phyloP scores from a whole-genome alignment of 2,113 vertebrate species.

The Pardalotus punctatus region DNA sequence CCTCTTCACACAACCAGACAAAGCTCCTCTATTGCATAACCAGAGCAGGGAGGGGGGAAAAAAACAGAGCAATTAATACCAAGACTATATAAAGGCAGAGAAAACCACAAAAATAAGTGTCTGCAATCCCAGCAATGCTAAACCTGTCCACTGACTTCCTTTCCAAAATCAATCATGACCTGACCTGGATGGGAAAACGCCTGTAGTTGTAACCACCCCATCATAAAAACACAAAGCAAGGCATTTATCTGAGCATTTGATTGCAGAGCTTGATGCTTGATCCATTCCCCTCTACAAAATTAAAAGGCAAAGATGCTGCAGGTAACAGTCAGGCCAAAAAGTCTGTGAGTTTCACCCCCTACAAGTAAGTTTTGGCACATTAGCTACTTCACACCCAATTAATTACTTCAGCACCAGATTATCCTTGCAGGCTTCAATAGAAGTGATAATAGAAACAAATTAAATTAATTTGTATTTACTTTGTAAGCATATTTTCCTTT shows the following conservation, averaged over 20 bases:
- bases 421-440: slow-evolving; percentile 66
- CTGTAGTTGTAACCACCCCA: not conserved
- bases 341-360: slow-evolving; percentile 41
- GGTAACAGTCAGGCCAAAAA: slow-evolving; percentile 53
- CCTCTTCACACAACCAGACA: not conserved
- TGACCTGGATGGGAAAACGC: not conserved
- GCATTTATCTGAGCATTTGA: not conserved
- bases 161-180: not conserved
- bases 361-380: slow-evolving; percentile 72
- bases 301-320: slow-evolving; percentile 55
- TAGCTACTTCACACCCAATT: slow-evolving; percentile 75
- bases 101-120: slow-evolving; percentile 22
- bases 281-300: not conserved
- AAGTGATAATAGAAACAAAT: slow-evolving; percentile 77
- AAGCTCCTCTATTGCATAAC: not conserved
- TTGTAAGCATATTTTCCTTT: slow-evolving; percentile 42
- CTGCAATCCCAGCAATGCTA: not conserved
- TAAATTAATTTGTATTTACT: slow-evolving; percentile 74
- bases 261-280: not conserved
- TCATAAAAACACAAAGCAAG: not conserved
- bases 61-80: not conserved
- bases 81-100: not conserved
- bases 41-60: not conserved
- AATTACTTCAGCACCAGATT: slow-evolving; percentile 79
- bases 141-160: not conserved